Percentiles rank a stretch among this genome's conserved stretches.
Conservation (phyloP, 2,113 vertebrate species). For the Zosterops hypoxanthus region DNA sequence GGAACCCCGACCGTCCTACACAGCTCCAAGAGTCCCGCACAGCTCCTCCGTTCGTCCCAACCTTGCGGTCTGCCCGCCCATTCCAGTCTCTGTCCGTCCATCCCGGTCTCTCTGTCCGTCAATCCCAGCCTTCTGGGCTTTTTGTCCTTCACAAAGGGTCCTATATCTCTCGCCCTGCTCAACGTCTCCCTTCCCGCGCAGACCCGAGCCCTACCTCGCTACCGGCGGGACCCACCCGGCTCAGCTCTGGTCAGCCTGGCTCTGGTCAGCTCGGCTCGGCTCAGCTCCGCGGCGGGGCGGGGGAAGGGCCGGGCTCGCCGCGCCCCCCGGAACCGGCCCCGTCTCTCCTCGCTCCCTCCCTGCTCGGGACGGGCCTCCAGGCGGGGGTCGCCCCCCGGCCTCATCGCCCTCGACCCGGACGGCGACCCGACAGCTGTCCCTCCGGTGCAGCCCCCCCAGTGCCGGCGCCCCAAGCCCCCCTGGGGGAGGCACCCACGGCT, state of each 20-base stretch:
- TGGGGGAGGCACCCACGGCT: background rate
- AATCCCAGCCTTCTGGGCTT: background rate
- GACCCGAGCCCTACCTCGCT: background rate
- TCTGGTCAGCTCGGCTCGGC: rapidly evolving
- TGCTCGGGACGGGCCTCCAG: background rate
- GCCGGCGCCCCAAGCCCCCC: background rate
- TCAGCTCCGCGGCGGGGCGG: background rate
- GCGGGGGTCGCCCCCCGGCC: background rate
- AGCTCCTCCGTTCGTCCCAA: background rate
- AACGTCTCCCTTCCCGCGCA: background rate
- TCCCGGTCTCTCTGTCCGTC: background rate
- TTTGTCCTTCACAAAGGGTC: background rate
- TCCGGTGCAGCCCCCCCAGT: background rate
- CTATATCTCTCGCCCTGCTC: background rate
- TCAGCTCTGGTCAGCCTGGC: rapidly evolving
- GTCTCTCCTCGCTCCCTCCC: background rate
- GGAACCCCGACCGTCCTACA: background rate
- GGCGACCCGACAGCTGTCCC: no score
- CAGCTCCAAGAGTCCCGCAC: background rate
- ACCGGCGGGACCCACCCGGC: background rate
- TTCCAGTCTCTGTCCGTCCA: background rate
- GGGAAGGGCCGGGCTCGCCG: background rate
- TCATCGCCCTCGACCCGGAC: background rate
- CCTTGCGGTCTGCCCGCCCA: background rate
- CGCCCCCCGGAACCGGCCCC: background rate